A percentile compares a stretch with the other conserved stretches of the same genome.
phyloP scores from a whole-genome alignment of 2,797 vertebrate species.

The Coregonus ussuriensis region DNA sequence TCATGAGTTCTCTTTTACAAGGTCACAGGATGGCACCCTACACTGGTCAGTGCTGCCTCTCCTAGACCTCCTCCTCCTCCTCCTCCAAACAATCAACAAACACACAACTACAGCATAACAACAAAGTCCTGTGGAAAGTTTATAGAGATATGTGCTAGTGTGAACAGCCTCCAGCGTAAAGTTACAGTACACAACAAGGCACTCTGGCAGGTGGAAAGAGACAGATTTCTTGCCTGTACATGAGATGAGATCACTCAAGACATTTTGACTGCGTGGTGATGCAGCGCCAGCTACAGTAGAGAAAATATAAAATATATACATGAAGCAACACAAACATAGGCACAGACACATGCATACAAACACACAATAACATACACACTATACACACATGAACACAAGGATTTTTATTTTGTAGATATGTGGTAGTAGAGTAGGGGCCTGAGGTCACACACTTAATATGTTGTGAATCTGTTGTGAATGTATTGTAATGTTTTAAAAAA shows the following conservation, averaged over 20 bases:
- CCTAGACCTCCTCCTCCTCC: conserved; percentile 32
- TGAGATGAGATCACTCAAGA: neutral
- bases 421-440: too few relatives aligned
- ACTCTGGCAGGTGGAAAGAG: neutral
- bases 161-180: neutral
- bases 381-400: too few relatives aligned
- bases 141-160: neutral
- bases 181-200: neutral
- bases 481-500: too few relatives aligned
- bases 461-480: too few relatives aligned
- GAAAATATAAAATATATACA: neutral
- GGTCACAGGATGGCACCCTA: conserved; percentile 70
- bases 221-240: neutral
- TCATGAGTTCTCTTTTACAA: conserved; percentile 75
- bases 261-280: neutral
- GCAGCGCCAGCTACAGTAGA: conserved; percentile 31
- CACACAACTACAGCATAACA: conserved; percentile 9
- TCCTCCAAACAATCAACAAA: conserved; percentile 45
- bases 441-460: too few relatives aligned
- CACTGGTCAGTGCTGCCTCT: conserved; percentile 44
- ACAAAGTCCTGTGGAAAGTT: conserved; percentile 2
- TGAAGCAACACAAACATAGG: too few relatives aligned
- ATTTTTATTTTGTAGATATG: too few relatives aligned
- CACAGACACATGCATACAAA: too few relatives aligned
- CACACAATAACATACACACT: too few relatives aligned